Conservation (phyloP, 2,113 vertebrate genomes). For the Perca schrenkii region DNA sequence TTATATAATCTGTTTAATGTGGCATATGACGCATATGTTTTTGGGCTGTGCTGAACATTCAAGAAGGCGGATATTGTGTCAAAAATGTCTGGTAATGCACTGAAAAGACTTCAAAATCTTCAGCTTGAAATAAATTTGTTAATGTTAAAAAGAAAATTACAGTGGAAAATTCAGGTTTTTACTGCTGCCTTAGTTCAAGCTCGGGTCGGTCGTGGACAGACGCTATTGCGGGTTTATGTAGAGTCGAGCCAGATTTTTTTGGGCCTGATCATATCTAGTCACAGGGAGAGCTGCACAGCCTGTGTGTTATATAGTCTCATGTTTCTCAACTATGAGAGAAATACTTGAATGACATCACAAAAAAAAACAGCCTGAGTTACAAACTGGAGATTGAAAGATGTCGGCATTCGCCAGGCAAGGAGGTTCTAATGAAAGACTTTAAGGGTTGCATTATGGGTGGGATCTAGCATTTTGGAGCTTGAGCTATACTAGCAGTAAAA, state of each 20-base stretch:
- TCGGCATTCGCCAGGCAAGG: background rate
- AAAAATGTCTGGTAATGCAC: no score
- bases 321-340: background rate
- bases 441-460: background rate
- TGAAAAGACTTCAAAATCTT: no score
- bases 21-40: no score
- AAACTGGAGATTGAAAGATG: background rate
- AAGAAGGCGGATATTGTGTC: no score
- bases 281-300: background rate
- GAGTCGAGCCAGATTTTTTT: background rate
- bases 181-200: background rate
- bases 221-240: background rate
- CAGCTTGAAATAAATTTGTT: no score
- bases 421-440: background rate
- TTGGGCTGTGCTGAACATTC: no score
- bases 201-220: background rate
- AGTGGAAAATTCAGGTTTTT: no score
- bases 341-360: background rate
- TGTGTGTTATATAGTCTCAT: background rate
- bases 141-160: no score
- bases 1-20: no score
- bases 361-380: background rate
- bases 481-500: background rate
- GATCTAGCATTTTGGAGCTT: background rate
- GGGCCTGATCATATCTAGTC: background rate